Evolutionary conservation across 2,113 vertebrate genomes (phyloP).

Genomic region (Cryptotis parvus): DNA sequence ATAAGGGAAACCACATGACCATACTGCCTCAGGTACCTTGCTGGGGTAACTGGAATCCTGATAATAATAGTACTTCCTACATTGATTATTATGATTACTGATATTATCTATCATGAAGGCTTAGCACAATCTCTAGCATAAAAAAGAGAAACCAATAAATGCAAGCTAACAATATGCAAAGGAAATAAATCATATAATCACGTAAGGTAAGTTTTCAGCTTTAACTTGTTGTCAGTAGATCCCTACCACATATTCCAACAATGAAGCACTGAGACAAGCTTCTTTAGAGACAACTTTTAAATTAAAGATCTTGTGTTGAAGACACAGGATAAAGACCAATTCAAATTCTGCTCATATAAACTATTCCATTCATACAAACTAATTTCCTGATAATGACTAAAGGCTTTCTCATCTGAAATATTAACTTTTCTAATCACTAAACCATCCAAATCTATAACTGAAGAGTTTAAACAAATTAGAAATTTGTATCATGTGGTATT

Average conservation of each 20-base stretch:
- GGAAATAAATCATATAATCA: constrained; percentile 8
- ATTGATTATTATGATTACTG: neutral
- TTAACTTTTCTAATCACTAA: constrained; percentile 16
- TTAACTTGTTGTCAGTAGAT: constrained; percentile 24
- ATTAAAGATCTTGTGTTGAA: constrained; percentile 4
- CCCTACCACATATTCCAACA: neutral
- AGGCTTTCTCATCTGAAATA: neutral
- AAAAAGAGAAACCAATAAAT: neutral
- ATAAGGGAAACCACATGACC: neutral
- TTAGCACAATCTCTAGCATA: neutral
- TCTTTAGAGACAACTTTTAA: constrained; percentile 11
- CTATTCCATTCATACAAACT: neutral
- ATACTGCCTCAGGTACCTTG: neutral
- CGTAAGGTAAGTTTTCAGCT: constrained; percentile 15
- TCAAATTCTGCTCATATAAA: constrained; percentile 13
- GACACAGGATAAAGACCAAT: neutral
- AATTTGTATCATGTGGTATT: neutral
- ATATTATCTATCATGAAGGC: neutral
- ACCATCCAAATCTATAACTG: neutral
- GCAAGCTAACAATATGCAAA: constrained; percentile 42
- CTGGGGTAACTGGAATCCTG: neutral
- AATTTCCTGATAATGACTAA: constrained; percentile 5
- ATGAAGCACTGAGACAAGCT: neutral
- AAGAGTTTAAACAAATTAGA: constrained; percentile 27
- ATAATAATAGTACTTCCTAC: accelerated